Evolutionary conservation across 2,888 invertebrate species (phyloP), one percentile per base, ranked within the genome.

Genomic region (Oscheius sp.): DNA sequence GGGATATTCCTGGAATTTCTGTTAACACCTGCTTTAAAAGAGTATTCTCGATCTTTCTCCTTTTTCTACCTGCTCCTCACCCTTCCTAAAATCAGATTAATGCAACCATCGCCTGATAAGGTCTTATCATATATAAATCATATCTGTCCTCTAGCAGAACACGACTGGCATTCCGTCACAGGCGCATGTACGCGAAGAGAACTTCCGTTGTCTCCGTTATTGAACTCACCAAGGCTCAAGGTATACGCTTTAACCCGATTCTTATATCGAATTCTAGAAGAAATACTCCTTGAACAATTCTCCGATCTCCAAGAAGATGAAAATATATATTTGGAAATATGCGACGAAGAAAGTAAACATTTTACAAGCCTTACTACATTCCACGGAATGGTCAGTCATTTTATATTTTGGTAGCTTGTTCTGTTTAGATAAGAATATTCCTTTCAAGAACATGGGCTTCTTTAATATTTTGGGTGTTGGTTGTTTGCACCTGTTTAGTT

Each of bases 391-490:
- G 80, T 81, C 13, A 49, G 41, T 63, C 27, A 13, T n/a, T 56
- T 59, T 35, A 18, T 25, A n/a, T 27, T 68, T 18, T 16, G 12
- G 7, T 18, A 18, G 23, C 21, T 66, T 49, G n/a, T 46, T n/a
- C 6, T n/a, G 25, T 76, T 58, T 49, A 81, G 80, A 77, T 77
- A 25, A 75, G 82, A 69, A 79, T 84, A 29, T 84, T 81, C 66
- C 76, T 76, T 52, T 82, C 84, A 12, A 61, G 71, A 52, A 84
- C 78, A 29, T 84, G 82, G 76, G 76, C 81, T 29, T 82, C 84
- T 21, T 74, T 79, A 55, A 79, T 81, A 45, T 84, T 84, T 72
- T 84, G 84, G 82, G 77, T 81, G 74, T 63, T 80, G 12, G 81
- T 81, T 46, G 81, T 84, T 35, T 75, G 77, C n/a, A 80, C 80